Percentiles rank a stretch among this genome's conserved stretches.
Conservation (phyloP, 2,888 invertebrate species). For the Perithous albicinctus region DNA sequence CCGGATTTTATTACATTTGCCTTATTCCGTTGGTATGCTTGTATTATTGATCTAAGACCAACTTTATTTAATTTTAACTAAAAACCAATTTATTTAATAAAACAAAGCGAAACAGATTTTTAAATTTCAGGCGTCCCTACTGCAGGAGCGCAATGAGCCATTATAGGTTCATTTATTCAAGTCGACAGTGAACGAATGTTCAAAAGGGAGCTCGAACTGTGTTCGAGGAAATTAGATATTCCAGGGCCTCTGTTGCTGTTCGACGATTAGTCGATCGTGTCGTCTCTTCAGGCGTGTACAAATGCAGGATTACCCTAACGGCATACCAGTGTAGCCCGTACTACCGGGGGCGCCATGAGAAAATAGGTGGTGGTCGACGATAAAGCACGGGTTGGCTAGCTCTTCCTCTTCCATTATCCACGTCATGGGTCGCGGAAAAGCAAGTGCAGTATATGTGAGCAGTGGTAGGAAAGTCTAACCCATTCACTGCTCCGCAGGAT, state of each 20-base stretch:
- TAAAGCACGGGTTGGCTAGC: constrained; percentile 66
- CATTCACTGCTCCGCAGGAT: constrained; percentile 27
- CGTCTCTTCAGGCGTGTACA: constrained; percentile 68
- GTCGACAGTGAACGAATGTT: constrained; percentile 29
- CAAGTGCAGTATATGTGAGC: constrained; percentile 17
- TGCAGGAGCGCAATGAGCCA: neutral
- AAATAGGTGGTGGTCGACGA: constrained; percentile 72
- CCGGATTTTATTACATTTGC: no score
- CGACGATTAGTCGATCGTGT: constrained; percentile 66
- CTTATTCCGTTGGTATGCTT: no score
- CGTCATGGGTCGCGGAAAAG: constrained; percentile 34
- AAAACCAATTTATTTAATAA: no score
- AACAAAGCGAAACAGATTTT: no score
- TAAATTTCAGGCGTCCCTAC: no score
- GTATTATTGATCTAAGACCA: no score
- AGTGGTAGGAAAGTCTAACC: constrained; percentile 1
- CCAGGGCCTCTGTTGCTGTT: constrained; percentile 34
- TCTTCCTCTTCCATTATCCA: constrained; percentile 38
- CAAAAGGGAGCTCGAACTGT: neutral
- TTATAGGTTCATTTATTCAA: neutral
- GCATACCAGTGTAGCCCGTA: constrained; percentile 71
- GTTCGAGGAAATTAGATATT: neutral
- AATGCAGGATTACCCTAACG: constrained; percentile 75
- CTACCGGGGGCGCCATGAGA: constrained; percentile 59
- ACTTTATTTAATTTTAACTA: no score